Base-by-base conservation (phyloP, 2,113 vertebrate genomes). In the Melanocharis versteri region DNA sequence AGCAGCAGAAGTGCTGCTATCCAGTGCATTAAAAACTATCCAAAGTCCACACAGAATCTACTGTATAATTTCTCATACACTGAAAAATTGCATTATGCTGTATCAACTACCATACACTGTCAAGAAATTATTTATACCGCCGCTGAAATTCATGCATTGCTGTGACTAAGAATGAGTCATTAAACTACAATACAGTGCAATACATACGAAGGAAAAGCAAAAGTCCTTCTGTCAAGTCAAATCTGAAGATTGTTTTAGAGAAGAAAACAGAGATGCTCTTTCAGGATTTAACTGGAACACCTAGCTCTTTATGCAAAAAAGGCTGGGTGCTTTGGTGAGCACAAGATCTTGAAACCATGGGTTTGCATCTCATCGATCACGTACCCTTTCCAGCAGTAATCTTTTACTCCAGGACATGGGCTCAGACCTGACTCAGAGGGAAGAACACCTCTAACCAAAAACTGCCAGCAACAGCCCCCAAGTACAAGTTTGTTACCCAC, bases 321-420 rank as follows among this genome's bases (percentile, higher is more conserved):
- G 1, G 1, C 1, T 0, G 2, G 15, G 15, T 47, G 37, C 54
- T 90, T 85, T 11, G 26, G 40, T 21, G 44, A 77, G 60, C 24
- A 56, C 35, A 78, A 64, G 33, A 53, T 42, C 19, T 40, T 70
- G 68, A 72, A 89, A 85, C 30, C 79, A 77, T 7, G 13, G 39
- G 48, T 66, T 77, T 94, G 54, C 27, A 66, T 31, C 50, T 83
- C 62, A 47, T 31, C 5, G 1, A 78, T 70, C 62, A 71, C 3
- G 1, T 15, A 33, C 16, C 27, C 54, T 73, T 83, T 54, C 50
- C 66, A 73, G 50, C 27, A 70, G 58, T 31, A 42, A 65, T 47
- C 54, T 80, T 72, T 44, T 48, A 60, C n/a, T 77, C 33, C 15
- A 40, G 51, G 60, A 78, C 23, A 66, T 0, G 2, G 65, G 57